phyloP scores from a whole-genome alignment of 2,113 vertebrate species.

The Sorex fumeus region DNA sequence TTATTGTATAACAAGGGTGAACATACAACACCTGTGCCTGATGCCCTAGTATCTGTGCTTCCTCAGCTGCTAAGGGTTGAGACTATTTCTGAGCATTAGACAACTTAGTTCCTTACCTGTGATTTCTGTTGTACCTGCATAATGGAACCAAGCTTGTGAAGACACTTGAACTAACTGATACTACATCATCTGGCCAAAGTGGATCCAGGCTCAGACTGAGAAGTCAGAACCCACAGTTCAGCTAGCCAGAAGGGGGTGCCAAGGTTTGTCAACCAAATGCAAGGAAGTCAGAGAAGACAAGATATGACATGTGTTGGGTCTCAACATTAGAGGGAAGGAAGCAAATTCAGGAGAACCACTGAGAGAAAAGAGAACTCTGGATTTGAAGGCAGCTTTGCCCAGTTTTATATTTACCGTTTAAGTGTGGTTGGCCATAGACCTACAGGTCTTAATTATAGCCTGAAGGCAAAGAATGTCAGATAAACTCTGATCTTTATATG shows the following conservation, averaged over 20 bases:
- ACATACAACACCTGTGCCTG: neutral
- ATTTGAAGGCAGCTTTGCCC: conserved; percentile 28
- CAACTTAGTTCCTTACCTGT: conserved; percentile 46
- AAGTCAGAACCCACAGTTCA: conserved; percentile 27
- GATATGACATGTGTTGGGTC: conserved; percentile 8
- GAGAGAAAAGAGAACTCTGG: conserved; percentile 51
- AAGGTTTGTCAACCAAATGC: conserved; percentile 53
- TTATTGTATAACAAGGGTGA: conserved; percentile 7
- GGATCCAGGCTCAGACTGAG: conserved; percentile 4
- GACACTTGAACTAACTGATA: conserved; percentile 28
- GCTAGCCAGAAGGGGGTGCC: neutral
- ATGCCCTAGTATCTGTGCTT: conserved; percentile 16
- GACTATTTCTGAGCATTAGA: conserved; percentile 27
- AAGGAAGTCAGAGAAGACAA: conserved; percentile 36
- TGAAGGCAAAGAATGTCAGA: conserved; percentile 33
- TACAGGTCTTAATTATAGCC: conserved; percentile 25
- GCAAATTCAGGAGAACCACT: conserved; percentile 33
- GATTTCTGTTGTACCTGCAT: conserved; percentile 27
- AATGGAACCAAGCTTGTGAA: conserved; percentile 26
- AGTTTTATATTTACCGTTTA: conserved; percentile 27
- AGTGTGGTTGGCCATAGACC: neutral
- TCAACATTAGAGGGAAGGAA: conserved; percentile 21
- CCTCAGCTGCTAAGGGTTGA: neutral
- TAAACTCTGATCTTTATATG: neutral
- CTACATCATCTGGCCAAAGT: neutral